Evolutionary conservation across 1,140 invertebrate species (phyloP).

Genomic region (Drosophila rufa): DNA sequence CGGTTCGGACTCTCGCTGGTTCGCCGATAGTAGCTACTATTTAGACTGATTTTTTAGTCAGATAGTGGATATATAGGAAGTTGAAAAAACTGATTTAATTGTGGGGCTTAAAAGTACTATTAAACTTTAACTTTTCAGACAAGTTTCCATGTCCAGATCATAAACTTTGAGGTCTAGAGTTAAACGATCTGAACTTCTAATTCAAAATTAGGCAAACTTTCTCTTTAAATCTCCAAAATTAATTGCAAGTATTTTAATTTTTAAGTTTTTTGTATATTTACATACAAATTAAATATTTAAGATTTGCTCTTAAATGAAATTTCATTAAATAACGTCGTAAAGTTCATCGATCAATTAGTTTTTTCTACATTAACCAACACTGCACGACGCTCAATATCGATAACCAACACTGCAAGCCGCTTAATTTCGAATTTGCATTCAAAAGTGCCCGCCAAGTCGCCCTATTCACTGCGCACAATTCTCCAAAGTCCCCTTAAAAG

Average conservation of each 20-base stretch:
- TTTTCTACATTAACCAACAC: conserved; percentile 1
- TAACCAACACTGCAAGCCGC: conserved; percentile 8
- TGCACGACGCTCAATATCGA: background rate
- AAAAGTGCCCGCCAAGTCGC: background rate
- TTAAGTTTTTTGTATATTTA: background rate
- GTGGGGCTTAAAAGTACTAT: background rate
- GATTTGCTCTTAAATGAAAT: too few species aligned
- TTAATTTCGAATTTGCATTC: conserved; percentile 7
- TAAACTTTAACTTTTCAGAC: too few species aligned
- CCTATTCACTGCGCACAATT: background rate
- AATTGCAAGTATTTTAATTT: background rate
- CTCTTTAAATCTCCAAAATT: too few species aligned
- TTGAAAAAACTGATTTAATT: too few species aligned
- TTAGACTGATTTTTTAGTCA: background rate
- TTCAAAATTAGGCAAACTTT: too few species aligned
- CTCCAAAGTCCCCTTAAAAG: conserved; percentile 9
- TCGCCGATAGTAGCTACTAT: background rate
- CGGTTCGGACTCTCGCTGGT: background rate
- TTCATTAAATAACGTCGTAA: background rate
- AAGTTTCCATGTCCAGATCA: background rate
- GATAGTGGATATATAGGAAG: background rate
- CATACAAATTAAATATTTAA: background rate
- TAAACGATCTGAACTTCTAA: background rate
- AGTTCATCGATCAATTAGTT: background rate
- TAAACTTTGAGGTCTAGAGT: background rate